Conservation (phyloP, 1,140 invertebrate genomes). For the Ostrea edulis region DNA sequence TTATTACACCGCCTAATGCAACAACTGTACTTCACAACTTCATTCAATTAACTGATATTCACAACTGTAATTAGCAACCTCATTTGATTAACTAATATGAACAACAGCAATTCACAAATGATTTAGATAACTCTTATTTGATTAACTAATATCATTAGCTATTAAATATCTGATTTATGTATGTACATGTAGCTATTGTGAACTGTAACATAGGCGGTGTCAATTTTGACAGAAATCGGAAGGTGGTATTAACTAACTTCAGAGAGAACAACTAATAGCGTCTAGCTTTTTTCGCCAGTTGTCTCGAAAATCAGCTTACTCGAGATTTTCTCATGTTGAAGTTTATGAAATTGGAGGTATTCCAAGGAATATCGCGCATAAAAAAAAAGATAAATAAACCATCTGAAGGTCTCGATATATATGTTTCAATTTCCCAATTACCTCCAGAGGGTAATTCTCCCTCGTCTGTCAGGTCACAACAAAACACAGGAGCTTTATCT, state of each 20-base stretch:
- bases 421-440: conserved; percentile 36
- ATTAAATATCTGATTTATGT: too few relatives aligned
- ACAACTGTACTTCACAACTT: too few relatives aligned
- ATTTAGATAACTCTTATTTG: too few relatives aligned
- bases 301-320: not conserved
- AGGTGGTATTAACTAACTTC: not conserved
- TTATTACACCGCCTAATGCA: too few relatives aligned
- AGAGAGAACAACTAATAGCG: not conserved
- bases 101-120: too few relatives aligned
- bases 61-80: too few relatives aligned
- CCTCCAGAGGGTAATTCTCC: not conserved
- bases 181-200: too few relatives aligned
- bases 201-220: too few relatives aligned
- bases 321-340: not conserved
- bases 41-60: too few relatives aligned
- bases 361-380: not conserved
- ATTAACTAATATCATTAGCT: too few relatives aligned
- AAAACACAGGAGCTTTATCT: conserved; percentile 2
- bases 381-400: conserved; percentile 27
- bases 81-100: too few relatives aligned
- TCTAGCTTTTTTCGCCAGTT: not conserved
- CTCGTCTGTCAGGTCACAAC: conserved; percentile 10
- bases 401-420: not conserved
- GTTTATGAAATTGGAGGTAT: conserved; percentile 35
- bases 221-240: conserved; percentile 5